Base-by-base conservation (phyloP, 2,797 vertebrate species). In the Nyctalus aviator region DNA sequence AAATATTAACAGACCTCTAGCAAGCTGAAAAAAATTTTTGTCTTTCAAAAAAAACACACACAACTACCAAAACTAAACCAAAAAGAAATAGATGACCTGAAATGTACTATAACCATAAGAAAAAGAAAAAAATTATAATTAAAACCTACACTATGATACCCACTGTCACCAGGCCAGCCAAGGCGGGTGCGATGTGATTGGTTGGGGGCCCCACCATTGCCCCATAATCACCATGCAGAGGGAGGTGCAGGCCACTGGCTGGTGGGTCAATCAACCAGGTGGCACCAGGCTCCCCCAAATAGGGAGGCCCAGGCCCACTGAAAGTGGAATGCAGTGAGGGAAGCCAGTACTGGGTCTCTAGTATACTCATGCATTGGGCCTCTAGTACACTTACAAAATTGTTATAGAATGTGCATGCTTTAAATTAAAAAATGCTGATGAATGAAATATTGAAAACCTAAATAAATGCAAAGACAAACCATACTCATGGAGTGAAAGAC, bases 61-160 rank as follows among this genome's bases (percentile, higher is more conserved):
- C 27, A 95, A 72, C 23, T 27, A 66, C 23, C 30, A 91, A 91
- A 93, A 94, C 3, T 69, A 12, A 86, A 37, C 3, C 20, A 92
- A 68, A 6, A 89, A 27, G 20, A 83, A 85, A 35, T 32, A 84
- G 27, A 88, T 57, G 48, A 73, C 27, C 32, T 69, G 13, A 92
- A 92, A 86, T 35, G 25, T 37, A 46, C 32, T 25, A 57, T 41
- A 76, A 64, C 20, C n/a, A n/a, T 20, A 23, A n/a, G n/a, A 82
- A 73, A 64, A 64, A 30, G 85, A n/a, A 18, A 86, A 6, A 83
- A 72, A 32, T 62, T 8, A 77, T 30, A 83, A 23, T 50, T 64
- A 68, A 88, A 88, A 83, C 27, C 12, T 12, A 30, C 12, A 2
- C 57, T 62, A 30, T 62, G 25, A 62, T 27, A 62, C 57, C 57